These are phyloP conservation scores for Phalacrocorax pelagicus DNA, from an alignment of 2,113 vertebrate genomes.

Conservation along the genomic window DNA sequence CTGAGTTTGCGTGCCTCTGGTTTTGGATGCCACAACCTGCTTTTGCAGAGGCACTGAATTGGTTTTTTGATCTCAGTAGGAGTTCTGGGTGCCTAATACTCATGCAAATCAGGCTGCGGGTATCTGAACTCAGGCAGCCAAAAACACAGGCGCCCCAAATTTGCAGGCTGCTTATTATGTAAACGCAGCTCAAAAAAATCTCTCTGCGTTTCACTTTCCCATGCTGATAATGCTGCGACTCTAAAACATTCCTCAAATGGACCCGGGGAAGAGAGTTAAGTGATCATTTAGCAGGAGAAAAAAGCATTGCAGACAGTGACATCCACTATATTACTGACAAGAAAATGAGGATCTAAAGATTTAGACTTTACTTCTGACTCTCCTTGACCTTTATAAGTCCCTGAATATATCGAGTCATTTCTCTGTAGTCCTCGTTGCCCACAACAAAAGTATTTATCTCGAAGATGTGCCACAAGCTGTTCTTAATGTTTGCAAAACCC, in stretches of 20 bases:
- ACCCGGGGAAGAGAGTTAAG: not conserved
- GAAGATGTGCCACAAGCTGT: not conserved
- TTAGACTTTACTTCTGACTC: not conserved
- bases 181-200: constrained; percentile 8
- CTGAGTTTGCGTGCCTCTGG: not conserved
- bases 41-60: not conserved
- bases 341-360: not conserved
- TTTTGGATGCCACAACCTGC: constrained; percentile 25
- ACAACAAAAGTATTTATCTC: not conserved
- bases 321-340: not conserved
- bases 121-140: constrained; percentile 36
- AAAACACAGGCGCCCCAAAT: constrained; percentile 41
- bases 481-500: not conserved
- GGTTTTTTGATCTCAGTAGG: constrained; percentile 61
- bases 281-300: not conserved
- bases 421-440: not conserved
- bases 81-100: constrained; percentile 40
- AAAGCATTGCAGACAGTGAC: not conserved
- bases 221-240: not conserved
- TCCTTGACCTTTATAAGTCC: not conserved
- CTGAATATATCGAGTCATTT: not conserved
- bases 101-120: constrained; percentile 43
- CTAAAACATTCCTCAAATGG: not conserved
- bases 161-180: constrained; percentile 6
- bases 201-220: not conserved